Evolutionary conservation across 1,140 invertebrate species (phyloP).

Genomic region (Lineus longissimus): DNA sequence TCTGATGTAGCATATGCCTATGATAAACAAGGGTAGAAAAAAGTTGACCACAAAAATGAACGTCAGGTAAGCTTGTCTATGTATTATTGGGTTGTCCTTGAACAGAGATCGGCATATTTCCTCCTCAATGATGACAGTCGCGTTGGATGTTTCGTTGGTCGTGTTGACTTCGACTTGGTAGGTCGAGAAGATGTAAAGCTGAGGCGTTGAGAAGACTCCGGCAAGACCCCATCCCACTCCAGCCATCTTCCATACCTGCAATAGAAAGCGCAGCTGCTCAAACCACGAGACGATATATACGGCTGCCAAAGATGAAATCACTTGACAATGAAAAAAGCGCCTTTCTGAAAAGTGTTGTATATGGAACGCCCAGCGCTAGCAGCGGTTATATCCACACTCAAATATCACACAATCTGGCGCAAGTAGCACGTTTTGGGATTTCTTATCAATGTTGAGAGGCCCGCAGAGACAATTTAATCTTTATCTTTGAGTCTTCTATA

Average conservation of each 20-base stretch:
- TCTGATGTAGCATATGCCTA: slow-evolving; percentile 41
- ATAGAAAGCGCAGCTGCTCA: slow-evolving; percentile 1
- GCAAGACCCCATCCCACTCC: slow-evolving; percentile 39
- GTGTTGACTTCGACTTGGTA: slow-evolving; percentile 17
- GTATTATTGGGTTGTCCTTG: slow-evolving; percentile 25
- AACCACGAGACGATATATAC: not conserved
- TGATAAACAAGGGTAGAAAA: slow-evolving; percentile 40
- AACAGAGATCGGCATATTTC: slow-evolving; percentile 17
- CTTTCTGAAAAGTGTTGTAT: too few relatives aligned
- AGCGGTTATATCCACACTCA: too few relatives aligned
- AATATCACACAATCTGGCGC: too few relatives aligned
- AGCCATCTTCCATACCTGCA: slow-evolving; percentile 45
- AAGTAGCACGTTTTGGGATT: too few relatives aligned
- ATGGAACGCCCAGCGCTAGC: too few relatives aligned
- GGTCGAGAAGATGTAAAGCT: slow-evolving; percentile 40
- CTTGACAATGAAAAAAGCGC: too few relatives aligned
- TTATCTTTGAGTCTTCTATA: too few relatives aligned
- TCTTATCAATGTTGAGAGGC: too few relatives aligned
- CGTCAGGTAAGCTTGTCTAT: slow-evolving; percentile 45
- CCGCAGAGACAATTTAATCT: too few relatives aligned
- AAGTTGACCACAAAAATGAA: slow-evolving; percentile 41
- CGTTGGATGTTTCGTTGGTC: slow-evolving; percentile 23
- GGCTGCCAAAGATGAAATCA: too few relatives aligned
- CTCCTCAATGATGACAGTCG: too few relatives aligned
- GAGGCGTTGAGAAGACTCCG: slow-evolving; percentile 32